A percentile compares a stretch with the other conserved stretches of the same genome.
phyloP scores from a whole-genome alignment of 2,113 vertebrate species.

The Phaethornis superciliosus region DNA sequence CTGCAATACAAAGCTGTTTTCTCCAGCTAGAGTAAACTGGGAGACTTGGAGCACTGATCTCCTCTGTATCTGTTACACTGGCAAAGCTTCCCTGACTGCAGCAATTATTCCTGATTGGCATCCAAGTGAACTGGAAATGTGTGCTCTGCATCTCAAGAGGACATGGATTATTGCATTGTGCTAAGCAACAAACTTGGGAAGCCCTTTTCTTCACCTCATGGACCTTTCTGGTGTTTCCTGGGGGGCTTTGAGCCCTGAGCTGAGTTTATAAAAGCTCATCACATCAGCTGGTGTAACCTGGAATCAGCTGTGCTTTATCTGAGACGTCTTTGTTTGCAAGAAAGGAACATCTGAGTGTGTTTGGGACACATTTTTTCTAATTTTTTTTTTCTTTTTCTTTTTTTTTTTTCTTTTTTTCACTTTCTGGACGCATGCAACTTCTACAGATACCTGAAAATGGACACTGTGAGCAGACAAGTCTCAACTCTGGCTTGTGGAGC shows the following conservation, averaged over 20 bases:
- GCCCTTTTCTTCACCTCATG: background rate
- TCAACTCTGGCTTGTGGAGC: background rate
- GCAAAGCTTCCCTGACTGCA: background rate
- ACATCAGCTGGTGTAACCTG: background rate
- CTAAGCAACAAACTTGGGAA: background rate
- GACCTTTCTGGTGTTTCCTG: background rate
- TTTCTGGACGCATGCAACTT: background rate
- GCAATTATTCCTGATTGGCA: constrained; percentile 50
- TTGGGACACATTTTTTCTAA: background rate
- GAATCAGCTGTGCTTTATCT: background rate
- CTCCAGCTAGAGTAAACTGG: background rate
- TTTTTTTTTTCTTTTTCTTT: background rate
- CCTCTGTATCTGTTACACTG: background rate
- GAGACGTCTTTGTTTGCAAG: background rate
- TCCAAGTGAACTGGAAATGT: background rate
- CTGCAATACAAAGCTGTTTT: background rate
- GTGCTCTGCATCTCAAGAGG: background rate
- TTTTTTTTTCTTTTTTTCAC: background rate
- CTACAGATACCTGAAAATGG: background rate
- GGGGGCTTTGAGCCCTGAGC: background rate
- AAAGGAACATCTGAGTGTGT: background rate
- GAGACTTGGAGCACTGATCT: background rate
- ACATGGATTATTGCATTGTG: background rate
- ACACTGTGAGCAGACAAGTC: background rate
- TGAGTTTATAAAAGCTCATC: background rate